These are phyloP conservation scores for Saturnia japonica DNA, from an alignment of 2,888 invertebrate genomes.

Conservation along the genomic window DNA sequence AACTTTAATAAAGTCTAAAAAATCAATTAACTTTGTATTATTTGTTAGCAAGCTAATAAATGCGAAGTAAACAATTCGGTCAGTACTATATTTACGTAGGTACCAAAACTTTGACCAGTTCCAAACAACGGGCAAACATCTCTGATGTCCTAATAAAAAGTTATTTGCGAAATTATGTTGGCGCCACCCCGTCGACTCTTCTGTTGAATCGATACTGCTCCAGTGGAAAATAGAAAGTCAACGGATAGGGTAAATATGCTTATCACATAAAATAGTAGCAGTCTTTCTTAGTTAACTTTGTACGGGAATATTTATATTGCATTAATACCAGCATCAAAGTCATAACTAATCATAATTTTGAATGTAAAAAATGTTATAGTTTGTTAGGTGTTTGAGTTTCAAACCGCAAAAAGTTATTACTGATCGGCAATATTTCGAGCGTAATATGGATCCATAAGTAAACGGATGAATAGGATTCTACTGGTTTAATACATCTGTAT, in stretches of 20 bases:
- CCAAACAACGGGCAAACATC: conserved; percentile 43
- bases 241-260: conserved; percentile 30
- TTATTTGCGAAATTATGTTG: conserved; percentile 59
- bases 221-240: conserved; percentile 48
- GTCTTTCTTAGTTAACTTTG: not conserved
- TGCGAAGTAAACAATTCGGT: not conserved
- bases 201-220: conserved; percentile 50
- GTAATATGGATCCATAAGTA: not conserved
- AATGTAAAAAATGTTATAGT: not conserved
- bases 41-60: not conserved
- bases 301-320: no score
- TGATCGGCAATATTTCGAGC: not conserved
- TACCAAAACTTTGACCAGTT: conserved; percentile 13
- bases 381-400: no score
- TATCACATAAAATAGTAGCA: not conserved
- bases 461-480: not conserved
- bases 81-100: not conserved
- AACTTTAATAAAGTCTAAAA: no score
- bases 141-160: conserved; percentile 57
- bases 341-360: not conserved
- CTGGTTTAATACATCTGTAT: not conserved
- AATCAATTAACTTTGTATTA: not conserved
- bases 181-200: conserved; percentile 56
- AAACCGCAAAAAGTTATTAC: not conserved
- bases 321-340: no score